Evolutionary conservation across 2,797 vertebrate species (phyloP).

Genomic region (Sebastes kiyomatsui): DNA sequence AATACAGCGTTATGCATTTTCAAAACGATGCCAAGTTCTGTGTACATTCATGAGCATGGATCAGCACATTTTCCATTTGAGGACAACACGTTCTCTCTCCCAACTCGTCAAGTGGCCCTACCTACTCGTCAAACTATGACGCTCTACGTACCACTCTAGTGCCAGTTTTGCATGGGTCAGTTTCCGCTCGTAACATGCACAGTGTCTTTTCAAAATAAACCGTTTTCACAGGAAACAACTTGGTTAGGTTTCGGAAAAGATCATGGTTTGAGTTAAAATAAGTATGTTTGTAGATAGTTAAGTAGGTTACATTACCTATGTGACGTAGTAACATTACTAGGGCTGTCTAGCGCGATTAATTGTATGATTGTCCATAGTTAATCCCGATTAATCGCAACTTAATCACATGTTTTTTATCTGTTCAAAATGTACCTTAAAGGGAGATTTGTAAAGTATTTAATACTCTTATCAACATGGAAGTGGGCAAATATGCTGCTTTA

Average conservation of each 20-base stretch:
- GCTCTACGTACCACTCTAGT: not conserved
- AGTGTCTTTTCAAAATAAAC: not conserved
- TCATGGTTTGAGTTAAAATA: not conserved
- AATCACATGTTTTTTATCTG: no score
- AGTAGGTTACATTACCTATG: fast-evolving
- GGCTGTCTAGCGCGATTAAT: no score
- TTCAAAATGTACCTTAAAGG: no score
- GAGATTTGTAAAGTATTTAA: no score
- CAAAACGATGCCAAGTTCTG: not conserved
- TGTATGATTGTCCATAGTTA: no score
- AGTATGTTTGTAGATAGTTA: not conserved
- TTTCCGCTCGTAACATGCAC: not conserved
- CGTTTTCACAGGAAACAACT: not conserved
- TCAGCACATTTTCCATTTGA: not conserved
- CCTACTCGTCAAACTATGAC: not conserved
- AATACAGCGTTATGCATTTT: not conserved
- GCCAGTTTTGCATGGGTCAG: not conserved
- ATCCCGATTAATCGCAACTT: no score
- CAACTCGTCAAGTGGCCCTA: not conserved
- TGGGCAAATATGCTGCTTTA: no score
- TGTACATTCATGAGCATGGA: not conserved
- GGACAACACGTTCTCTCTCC: not conserved
- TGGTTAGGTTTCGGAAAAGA: not conserved
- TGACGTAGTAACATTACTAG: no score
- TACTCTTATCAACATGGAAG: no score